Conservation (phyloP, 2,113 vertebrate genomes). For the Macaca mulatta region DNA sequence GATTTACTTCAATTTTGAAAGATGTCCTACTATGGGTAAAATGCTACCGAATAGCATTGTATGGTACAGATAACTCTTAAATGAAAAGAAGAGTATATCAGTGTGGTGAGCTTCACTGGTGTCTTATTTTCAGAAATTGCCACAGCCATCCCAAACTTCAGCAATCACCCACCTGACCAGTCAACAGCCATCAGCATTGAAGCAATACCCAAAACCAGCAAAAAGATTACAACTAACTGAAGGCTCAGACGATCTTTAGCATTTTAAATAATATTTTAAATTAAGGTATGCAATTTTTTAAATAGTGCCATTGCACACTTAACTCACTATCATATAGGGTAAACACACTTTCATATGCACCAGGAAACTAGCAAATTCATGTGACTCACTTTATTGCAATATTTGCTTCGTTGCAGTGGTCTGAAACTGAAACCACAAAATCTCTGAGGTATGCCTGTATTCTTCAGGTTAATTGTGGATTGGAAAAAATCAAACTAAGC, state of each 20-base stretch:
- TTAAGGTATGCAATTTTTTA: neutral
- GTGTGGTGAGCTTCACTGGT: neutral
- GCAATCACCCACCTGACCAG: neutral
- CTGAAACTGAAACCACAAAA: neutral
- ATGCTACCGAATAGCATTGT: neutral
- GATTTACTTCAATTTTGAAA: neutral
- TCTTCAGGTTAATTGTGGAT: neutral
- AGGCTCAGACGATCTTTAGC: neutral
- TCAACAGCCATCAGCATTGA: neutral
- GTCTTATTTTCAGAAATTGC: neutral
- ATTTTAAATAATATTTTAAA: neutral
- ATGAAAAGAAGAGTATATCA: neutral
- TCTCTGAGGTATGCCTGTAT: neutral
- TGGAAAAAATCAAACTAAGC: neutral
- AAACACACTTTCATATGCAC: neutral
- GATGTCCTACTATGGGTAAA: neutral
- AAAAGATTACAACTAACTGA: neutral
- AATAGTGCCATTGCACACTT: neutral
- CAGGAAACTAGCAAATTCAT: neutral
- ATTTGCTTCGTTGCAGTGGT: neutral
- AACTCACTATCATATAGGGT: neutral
- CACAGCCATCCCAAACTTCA: neutral
- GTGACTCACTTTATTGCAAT: neutral
- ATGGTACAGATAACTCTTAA: neutral
- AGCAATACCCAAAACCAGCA: neutral